Percentiles rank a stretch among this genome's conserved stretches.
phyloP scores from a whole-genome alignment of 2,888 invertebrate genomes.

The Rhagium mordax region DNA sequence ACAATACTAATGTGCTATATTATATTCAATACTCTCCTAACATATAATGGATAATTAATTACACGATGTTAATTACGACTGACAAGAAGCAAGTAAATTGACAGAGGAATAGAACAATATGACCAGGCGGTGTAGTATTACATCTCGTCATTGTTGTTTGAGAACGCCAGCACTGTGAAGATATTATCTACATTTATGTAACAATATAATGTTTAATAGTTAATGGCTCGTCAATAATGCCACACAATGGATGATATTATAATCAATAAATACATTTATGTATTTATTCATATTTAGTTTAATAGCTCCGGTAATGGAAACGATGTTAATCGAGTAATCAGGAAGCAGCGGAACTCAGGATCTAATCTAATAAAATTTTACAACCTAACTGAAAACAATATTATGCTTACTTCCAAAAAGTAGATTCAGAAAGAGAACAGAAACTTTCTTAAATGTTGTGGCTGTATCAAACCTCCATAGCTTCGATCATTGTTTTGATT shows the following conservation, averaged over 20 bases:
- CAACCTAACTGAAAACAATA: no score
- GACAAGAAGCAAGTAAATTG: constrained; percentile 28
- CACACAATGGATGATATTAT: constrained; percentile 25
- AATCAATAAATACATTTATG: constrained; percentile 8
- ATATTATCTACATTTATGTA: constrained; percentile 36
- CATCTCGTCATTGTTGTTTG: constrained; percentile 27
- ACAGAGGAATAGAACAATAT: constrained; percentile 24
- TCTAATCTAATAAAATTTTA: neutral
- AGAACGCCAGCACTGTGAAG: constrained; percentile 30
- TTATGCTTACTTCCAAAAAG: no score
- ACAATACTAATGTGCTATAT: neutral
- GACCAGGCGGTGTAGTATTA: constrained; percentile 12
- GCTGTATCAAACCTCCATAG: no score
- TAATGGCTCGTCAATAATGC: constrained; percentile 31
- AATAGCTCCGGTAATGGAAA: neutral
- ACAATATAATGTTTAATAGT: constrained; percentile 35
- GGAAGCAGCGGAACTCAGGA: neutral
- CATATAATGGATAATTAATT: constrained; percentile 27
- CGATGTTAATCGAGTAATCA: neutral
- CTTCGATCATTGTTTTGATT: no score
- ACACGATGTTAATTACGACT: constrained; percentile 25
- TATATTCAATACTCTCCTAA: constrained; percentile 23
- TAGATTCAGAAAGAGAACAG: no score
- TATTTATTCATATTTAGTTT: neutral
- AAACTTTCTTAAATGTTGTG: no score